phyloP scores from a whole-genome alignment of 2,113 vertebrate genomes.

The Chamaea fasciata region DNA sequence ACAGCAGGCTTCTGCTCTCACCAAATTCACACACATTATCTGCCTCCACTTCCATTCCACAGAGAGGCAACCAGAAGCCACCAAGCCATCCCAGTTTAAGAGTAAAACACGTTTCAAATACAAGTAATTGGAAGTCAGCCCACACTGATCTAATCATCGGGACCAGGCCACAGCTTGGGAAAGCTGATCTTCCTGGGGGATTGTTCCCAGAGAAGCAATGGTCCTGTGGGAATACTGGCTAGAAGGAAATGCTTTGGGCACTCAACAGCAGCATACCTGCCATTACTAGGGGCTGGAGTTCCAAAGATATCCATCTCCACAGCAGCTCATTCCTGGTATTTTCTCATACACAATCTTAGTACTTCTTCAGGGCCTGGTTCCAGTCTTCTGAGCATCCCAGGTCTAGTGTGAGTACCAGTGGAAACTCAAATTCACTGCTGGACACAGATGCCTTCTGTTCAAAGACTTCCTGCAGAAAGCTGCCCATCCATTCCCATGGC shows the following conservation, averaged over 20 bases:
- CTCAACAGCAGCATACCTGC: not conserved
- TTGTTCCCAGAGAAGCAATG: not conserved
- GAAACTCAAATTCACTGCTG: not conserved
- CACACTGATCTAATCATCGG: accelerated
- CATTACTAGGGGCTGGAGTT: not conserved
- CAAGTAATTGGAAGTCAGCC: not conserved
- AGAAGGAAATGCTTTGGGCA: not conserved
- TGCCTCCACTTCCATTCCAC: not conserved
- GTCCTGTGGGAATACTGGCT: not conserved
- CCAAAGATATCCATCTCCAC: not conserved
- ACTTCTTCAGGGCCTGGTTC: not conserved
- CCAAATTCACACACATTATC: not conserved
- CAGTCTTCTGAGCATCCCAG: not conserved
- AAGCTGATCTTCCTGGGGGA: not conserved
- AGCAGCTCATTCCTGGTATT: not conserved
- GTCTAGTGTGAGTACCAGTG: not conserved
- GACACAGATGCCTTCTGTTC: not conserved
- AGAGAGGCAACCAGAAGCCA: not conserved
- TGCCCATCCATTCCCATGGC: not conserved
- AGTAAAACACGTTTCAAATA: not conserved
- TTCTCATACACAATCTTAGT: not conserved
- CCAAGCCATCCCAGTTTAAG: not conserved
- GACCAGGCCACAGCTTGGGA: not conserved
- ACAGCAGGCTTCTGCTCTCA: not conserved
- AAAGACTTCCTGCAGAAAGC: not conserved